These are phyloP conservation scores for Trileptium ribeirensis DNA, from an alignment of 2,888 invertebrate species.

Conservation along the genomic window DNA sequence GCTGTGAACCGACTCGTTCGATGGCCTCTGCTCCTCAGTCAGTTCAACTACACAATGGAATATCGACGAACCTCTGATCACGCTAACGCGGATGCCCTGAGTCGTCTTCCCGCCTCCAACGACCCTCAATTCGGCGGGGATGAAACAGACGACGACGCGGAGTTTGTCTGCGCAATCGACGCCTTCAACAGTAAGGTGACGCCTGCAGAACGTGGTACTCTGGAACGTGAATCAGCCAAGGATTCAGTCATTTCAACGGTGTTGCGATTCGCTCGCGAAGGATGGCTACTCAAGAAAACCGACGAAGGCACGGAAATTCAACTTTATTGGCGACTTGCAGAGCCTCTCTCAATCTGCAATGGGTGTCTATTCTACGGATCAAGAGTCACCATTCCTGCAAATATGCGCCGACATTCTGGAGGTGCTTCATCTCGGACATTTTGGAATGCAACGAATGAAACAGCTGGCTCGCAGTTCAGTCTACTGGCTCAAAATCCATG, in stretches of 20 bases:
- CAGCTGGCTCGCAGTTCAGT: neutral
- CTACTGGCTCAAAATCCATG: constrained; percentile 15
- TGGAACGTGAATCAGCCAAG: neutral
- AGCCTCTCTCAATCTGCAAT: constrained; percentile 26
- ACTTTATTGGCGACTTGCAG: neutral
- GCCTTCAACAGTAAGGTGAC: neutral
- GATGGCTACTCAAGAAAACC: constrained; percentile 5
- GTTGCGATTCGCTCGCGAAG: constrained; percentile 5
- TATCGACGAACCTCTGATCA: constrained; percentile 19
- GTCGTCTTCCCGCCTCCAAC: constrained; percentile 25
- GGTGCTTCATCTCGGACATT: constrained; percentile 13
- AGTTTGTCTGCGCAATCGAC: neutral
- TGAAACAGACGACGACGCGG: constrained; percentile 19
- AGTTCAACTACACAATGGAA: constrained; percentile 16
- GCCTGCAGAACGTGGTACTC: neutral
- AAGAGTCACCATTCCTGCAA: neutral
- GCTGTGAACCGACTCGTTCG: constrained; percentile 26
- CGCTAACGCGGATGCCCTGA: constrained; percentile 33
- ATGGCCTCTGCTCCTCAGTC: constrained; percentile 27
- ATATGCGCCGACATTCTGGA: neutral
- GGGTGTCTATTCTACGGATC: constrained; percentile 31
- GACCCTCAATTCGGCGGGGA: constrained; percentile 22
- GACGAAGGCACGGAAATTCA: neutral
- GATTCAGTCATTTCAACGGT: constrained; percentile 3
- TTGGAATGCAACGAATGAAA: constrained; percentile 1